Evolutionary conservation across 2,888 invertebrate species (phyloP), one percentile per base, ranked within the genome.

Genomic region (Drosophila rellima): DNA sequence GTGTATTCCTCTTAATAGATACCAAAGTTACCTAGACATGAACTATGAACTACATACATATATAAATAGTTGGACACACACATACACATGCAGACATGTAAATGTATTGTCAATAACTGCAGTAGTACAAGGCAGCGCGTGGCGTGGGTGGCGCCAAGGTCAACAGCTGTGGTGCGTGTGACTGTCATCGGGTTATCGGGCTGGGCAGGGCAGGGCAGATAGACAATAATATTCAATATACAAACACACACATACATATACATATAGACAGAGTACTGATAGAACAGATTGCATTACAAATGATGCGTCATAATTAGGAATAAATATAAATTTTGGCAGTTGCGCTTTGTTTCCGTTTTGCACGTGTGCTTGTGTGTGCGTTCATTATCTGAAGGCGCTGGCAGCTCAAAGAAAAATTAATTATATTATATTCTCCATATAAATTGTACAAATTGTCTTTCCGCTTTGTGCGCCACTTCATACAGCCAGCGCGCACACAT

Each of bases 271-370:
- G 18, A 7, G 13, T 7, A 15, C 15, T 52, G 54, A 73, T 37
- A 42, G 20, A 63, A 60, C 18, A 74, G 72, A 85, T 86, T 85
- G 80, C 88, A 82, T 70, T 87, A 65, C 66, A 59, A 26, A 44
- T 52, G 31, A 74, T 89, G 85, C 74, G 80, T 89, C 79, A 89
- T 71, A 29, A 40, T 66, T 55, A 50, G 48, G 45, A 62, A 59
- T 40, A 78, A 56, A 37, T 47, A 44, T 11, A 20, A 8, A 47
- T 62, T 64, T 84, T 81, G 50, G 54, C 80, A 88, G 73, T 69
- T 87, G 82, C 65, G 65, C 74, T 85, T 84, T 87, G 80, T 77
- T 89, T 89, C 84, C 82, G 88, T 80, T 80, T 79, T 37, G 57
- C 37, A 50, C 31, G 59, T 57, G 61, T 61, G 51, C 33, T 57